Evolutionary conservation across 2,797 vertebrate genomes (phyloP).

Genomic region (Phalanger gymnotis): DNA sequence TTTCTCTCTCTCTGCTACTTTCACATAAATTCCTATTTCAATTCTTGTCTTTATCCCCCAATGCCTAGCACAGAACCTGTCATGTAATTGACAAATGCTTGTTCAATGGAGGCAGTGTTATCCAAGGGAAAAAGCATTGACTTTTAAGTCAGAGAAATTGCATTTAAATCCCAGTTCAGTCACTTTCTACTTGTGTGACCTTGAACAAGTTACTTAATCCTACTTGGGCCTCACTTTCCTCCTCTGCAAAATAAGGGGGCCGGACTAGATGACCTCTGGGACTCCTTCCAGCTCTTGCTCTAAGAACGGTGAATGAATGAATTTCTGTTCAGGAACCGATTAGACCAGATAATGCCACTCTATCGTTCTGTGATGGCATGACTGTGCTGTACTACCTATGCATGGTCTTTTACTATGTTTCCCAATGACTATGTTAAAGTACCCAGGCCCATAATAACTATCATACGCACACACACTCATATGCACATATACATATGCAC

Average conservation of each 20-base stretch:
- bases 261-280: background rate
- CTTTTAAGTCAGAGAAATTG: background rate
- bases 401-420: background rate
- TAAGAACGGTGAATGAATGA: background rate
- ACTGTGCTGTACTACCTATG: background rate
- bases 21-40: background rate
- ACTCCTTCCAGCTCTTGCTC: background rate
- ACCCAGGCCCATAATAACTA: background rate
- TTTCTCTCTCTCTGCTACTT: background rate
- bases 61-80: background rate
- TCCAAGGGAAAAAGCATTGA: background rate
- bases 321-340: background rate
- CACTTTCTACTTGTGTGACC: background rate
- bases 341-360: background rate
- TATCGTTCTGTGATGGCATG: background rate
- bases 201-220: background rate
- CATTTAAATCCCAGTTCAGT: background rate
- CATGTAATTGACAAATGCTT: background rate
- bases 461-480: no score
- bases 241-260: background rate
- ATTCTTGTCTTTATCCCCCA: background rate
- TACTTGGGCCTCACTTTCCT: background rate
- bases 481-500: background rate
- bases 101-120: background rate
- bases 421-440: background rate